Evolutionary conservation across 1,140 invertebrate genomes (phyloP), one percentile per base, ranked within the genome.

Genomic region (Drosophila bocqueti): DNA sequence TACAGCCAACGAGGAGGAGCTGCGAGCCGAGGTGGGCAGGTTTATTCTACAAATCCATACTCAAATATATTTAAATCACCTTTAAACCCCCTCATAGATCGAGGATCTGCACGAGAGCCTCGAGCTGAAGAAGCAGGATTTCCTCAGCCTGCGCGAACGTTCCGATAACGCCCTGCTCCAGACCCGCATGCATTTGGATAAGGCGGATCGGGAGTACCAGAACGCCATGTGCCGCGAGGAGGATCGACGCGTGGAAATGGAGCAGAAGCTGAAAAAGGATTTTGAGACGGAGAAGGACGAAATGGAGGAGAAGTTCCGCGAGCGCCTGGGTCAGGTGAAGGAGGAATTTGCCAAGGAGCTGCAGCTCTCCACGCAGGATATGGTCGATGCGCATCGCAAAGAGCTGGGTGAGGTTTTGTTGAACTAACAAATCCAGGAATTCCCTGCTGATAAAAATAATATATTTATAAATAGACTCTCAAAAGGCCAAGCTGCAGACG

Each of bases 201-300:
- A 86, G 1, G 92, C 92, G 13, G 92, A 93, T 79, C 79, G 91
- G 15, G 92, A 93, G 63, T 94, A 94, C 71, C 93, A 94, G 69
- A 93, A 93, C 45, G 95, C 95, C 90, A 92, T 95, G 79, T 93
- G 95, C 38, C 93, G 93, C 24, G 75, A 94, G 94, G 85, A 94
- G 93, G 62, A 94, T 93, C 52, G 94, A 93, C 50, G 95, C 93
- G 83, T 87, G 15, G 77, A 79, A 49, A 71, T 91, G 16, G 85
- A 90, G 66, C 69, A 78, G 62, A 74, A 42, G 8, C 76, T 93
- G 5, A 78, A 80, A 10, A 78, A 79, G 49, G 91, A 93, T 64
- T 92, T 92, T 45, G 85, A 92, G n/a, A 24, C 43, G 9, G 89
- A 93, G 13, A 91, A 92, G 55, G 47, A 77, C 43, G 92, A 93